These are phyloP conservation scores for Tanypteryx hageni DNA, from an alignment of 2,888 invertebrate genomes.

Conservation along the genomic window DNA sequence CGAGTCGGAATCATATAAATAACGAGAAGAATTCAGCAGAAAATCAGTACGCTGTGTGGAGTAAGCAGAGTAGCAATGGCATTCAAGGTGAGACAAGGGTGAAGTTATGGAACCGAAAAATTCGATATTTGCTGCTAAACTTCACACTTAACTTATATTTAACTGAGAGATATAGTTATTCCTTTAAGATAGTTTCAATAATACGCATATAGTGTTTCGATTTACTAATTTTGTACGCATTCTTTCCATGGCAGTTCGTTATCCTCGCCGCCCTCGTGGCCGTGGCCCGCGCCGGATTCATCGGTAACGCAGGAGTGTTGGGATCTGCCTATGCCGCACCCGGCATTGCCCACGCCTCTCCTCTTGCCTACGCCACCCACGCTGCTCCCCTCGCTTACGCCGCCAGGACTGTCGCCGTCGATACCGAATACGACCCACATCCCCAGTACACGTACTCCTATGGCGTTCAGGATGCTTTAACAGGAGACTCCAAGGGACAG, in stretches of 20 bases:
- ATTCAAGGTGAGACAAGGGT: not conserved
- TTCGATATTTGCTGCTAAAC: too few relatives aligned
- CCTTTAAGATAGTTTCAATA: too few relatives aligned
- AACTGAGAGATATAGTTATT: too few relatives aligned
- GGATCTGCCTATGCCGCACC: slow-evolving; percentile 72
- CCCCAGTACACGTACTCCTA: slow-evolving; percentile 69
- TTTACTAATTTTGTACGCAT: too few relatives aligned
- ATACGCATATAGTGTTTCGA: too few relatives aligned
- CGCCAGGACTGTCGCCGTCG: slow-evolving; percentile 66
- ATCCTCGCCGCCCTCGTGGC: slow-evolving; percentile 69
- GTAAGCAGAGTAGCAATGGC: slow-evolving; percentile 3
- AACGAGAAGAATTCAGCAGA: not conserved
- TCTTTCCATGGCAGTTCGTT: slow-evolving; percentile 66
- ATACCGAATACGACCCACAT: slow-evolving; percentile 70
- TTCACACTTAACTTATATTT: too few relatives aligned
- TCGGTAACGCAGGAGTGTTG: slow-evolving; percentile 53
- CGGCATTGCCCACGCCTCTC: slow-evolving; percentile 1
- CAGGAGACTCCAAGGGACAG: slow-evolving; percentile 65
- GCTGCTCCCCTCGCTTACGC: slow-evolving; percentile 42
- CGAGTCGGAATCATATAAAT: not conserved
- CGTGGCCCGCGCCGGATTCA: slow-evolving; percentile 66
- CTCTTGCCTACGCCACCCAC: slow-evolving; percentile 46
- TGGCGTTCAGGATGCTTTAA: slow-evolving; percentile 53
- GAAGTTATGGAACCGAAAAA: too few relatives aligned
- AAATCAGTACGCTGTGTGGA: not conserved